phyloP scores from a whole-genome alignment of 2,888 invertebrate genomes.

The Cataglyphis altisquamis region DNA sequence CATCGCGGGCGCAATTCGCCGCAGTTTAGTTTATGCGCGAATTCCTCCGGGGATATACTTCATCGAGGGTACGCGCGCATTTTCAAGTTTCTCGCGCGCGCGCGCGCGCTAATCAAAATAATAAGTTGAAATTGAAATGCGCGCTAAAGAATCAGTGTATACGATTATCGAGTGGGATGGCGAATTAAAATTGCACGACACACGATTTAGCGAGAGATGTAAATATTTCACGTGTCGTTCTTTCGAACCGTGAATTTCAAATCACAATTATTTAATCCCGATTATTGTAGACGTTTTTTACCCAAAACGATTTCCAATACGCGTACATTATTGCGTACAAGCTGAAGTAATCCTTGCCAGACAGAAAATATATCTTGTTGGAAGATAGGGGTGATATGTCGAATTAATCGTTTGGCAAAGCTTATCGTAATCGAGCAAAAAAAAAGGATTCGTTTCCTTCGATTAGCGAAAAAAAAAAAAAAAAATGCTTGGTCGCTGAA shows the following conservation, averaged over 20 bases:
- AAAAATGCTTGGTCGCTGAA: slow-evolving; percentile 69
- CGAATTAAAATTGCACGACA: slow-evolving; percentile 24
- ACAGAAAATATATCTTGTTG: slow-evolving; percentile 78
- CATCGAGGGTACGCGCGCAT: slow-evolving; percentile 22
- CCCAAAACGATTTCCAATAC: background rate
- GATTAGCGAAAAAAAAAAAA: slow-evolving; percentile 70
- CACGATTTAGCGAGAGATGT: background rate
- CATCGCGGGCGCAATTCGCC: slow-evolving; percentile 49
- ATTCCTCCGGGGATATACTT: slow-evolving; percentile 37
- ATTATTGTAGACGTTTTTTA: background rate
- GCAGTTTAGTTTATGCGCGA: slow-evolving; percentile 49
- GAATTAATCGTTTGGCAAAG: slow-evolving; percentile 76
- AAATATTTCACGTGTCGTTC: slow-evolving; percentile 9
- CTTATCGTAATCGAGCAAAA: slow-evolving; percentile 77
- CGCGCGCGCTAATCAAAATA: slow-evolving; percentile 39
- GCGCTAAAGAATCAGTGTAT: slow-evolving; percentile 23
- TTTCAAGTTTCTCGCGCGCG: slow-evolving; percentile 36
- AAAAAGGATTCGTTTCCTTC: slow-evolving; percentile 77
- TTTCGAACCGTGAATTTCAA: background rate
- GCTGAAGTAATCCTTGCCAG: slow-evolving; percentile 77
- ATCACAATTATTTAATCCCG: slow-evolving; percentile 52
- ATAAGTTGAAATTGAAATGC: slow-evolving; percentile 52
- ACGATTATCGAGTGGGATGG: slow-evolving; percentile 29
- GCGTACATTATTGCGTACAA: slow-evolving; percentile 39
- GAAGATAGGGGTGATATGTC: slow-evolving; percentile 71